A percentile compares a stretch with the other conserved stretches of the same genome.
Evolutionary conservation across 1,140 invertebrate genomes (phyloP).

Genomic region (Melipona quadrifasciata): DNA sequence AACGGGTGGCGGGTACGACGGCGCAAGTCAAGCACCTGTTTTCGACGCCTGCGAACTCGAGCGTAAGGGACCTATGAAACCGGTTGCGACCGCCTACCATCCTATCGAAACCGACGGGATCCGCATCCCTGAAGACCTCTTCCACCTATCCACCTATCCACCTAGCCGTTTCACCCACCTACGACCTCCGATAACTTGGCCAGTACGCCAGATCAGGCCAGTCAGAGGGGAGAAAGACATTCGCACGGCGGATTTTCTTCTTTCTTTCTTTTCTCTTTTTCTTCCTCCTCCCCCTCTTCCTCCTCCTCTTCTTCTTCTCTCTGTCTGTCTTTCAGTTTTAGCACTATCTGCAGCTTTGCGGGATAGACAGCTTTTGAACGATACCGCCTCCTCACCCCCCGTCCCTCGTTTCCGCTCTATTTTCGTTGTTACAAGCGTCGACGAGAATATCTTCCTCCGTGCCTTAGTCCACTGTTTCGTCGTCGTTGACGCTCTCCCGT

Average conservation of each 20-base stretch:
- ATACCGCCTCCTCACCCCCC: neutral
- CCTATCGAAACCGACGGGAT: constrained; percentile 68
- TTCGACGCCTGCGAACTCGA: constrained; percentile 73
- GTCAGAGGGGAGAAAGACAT: constrained; percentile 1
- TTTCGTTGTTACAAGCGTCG: neutral
- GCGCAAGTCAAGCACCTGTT: constrained; percentile 65
- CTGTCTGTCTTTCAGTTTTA: neutral
- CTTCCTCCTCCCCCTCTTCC: neutral
- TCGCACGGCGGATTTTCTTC: neutral
- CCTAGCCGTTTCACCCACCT: constrained; percentile 51
- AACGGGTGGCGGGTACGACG: constrained; percentile 53
- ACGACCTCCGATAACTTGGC: constrained; percentile 52
- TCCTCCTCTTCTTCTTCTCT: neutral
- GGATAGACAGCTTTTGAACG: neutral
- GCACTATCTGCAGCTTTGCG: neutral
- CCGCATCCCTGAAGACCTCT: constrained; percentile 61
- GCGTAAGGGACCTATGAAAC: constrained; percentile 43
- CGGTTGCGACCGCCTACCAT: constrained; percentile 76
- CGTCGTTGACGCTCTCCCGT: neutral
- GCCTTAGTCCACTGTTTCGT: neutral
- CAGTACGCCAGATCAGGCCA: neutral
- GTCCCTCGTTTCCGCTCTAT: constrained; percentile 3
- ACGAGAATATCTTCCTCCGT: constrained; percentile 7
- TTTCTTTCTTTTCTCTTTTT: too few relatives aligned
- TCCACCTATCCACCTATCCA: constrained; percentile 61